These are phyloP conservation scores for Crenichthys baileyi DNA, from an alignment of 2,797 vertebrate species.

Conservation along the genomic window DNA sequence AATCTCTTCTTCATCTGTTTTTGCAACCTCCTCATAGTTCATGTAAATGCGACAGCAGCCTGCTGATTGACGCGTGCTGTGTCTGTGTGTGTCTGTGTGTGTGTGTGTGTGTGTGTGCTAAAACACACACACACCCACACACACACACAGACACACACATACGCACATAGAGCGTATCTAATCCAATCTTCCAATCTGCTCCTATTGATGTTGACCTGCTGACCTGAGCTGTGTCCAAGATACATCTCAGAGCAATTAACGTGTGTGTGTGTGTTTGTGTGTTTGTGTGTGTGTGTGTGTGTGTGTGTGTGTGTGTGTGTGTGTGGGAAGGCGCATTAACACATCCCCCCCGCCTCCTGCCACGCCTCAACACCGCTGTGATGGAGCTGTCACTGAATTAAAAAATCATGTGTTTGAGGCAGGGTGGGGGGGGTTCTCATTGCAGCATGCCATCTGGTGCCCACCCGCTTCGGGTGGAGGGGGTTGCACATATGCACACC, in stretches of 20 bases:
- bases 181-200: constrained; percentile 77
- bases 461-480: constrained; percentile 48
- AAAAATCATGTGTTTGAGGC: constrained; percentile 50
- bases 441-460: constrained; percentile 76
- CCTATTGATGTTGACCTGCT: constrained; percentile 77
- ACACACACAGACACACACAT: constrained; percentile 26
- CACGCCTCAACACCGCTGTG: constrained; percentile 67
- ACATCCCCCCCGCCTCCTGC: constrained; percentile 22
- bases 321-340: constrained; percentile 48
- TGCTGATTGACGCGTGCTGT: background rate
- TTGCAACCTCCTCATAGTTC: constrained; percentile 1
- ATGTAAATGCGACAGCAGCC: constrained; percentile 40
- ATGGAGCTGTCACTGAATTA: constrained; percentile 77
- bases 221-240: constrained; percentile 62
- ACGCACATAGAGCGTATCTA: constrained; percentile 49
- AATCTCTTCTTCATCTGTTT: constrained; percentile 17
- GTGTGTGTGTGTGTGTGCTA: too few species aligned
- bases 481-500: constrained; percentile 19
- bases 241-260: constrained; percentile 72
- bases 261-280: constrained; percentile 35
- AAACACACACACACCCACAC: constrained; percentile 27
- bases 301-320: constrained; percentile 35
- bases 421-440: constrained; percentile 31
- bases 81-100: too few species aligned
- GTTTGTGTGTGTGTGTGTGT: constrained; percentile 47